Evolutionary conservation across 2,113 vertebrate genomes (phyloP), one percentile per base, ranked within the genome.

Genomic region (Naja naja): DNA sequence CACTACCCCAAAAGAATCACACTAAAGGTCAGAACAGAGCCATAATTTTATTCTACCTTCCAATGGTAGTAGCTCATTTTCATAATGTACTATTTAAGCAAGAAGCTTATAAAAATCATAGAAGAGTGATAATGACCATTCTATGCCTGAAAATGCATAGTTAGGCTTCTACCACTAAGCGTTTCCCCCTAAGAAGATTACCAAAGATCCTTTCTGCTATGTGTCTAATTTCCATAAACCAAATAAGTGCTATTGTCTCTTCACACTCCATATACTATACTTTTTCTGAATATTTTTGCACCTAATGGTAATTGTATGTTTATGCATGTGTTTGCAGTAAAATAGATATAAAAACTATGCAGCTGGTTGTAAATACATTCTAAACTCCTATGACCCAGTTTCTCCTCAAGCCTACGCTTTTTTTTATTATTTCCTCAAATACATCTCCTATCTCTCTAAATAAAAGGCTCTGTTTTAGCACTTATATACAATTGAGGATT

Each of bases 81-180:
- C 89, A 96, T 96, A 96, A 94, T 95, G 94, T 94, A 93, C 92
- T 95, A 96, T 97, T 97, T 97, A 96, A 96, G 95, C 96, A 96
- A 94, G 95, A 89, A 96, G 92, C 90, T 97, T 97, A 95, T 91
- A 94, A 96, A 94, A 97, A 93, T 89, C 9, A 16, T 86, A 91
- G 95, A 97, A 95, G 60, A 95, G 94, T 97, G 96, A 97, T 97
- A 97, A 97, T 94, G 94, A 96, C 92, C 93, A 94, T 91, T 94
- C 74, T 93, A 45, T 90, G 93, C 94, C 95, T 93, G 85, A 93
- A 96, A 97, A 96, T 95, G 91, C 94, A 93, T 95, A 97, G 94
- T 97, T 96, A 87, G 88, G 92, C 64, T 94, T 95, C 91, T 95
- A 95, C 91, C 27, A 87, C 93, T 94, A 94, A 94, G 90, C 86